phyloP scores from a whole-genome alignment of 2,888 invertebrate genomes.

The Drosophila koepferae region DNA sequence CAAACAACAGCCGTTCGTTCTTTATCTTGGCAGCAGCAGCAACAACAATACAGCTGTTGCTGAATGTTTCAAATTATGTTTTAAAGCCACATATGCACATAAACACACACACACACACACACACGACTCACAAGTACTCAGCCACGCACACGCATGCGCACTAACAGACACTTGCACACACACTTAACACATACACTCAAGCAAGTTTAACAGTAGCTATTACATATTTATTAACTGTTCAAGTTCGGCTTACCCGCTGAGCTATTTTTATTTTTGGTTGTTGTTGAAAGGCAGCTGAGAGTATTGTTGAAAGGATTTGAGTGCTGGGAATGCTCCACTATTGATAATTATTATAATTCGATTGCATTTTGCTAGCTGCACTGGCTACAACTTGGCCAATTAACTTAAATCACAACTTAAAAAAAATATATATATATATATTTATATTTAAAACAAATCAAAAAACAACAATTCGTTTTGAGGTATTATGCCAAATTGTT shows the following conservation, averaged over 20 bases:
- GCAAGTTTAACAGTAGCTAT: conserved; percentile 31
- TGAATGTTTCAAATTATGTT: conserved; percentile 57
- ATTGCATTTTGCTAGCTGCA: conserved; percentile 45
- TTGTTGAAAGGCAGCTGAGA: conserved; percentile 31
- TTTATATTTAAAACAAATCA: neutral
- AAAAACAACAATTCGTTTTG: conserved; percentile 9
- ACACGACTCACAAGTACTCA: neutral
- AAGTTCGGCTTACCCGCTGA: conserved; percentile 51
- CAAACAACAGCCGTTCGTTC: conserved; percentile 70
- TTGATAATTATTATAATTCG: conserved; percentile 19
- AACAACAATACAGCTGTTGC: conserved; percentile 16
- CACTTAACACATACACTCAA: neutral
- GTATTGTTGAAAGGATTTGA: conserved; percentile 30
- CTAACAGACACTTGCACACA: neutral
- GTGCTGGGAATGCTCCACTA: conserved; percentile 13
- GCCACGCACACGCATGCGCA: neutral
- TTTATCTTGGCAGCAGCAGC: conserved; percentile 50
- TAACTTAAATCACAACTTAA: conserved; percentile 33
- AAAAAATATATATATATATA: neutral
- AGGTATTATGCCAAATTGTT: conserved; percentile 44
- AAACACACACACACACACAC: conserved; percentile 23
- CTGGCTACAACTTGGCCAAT: neutral
- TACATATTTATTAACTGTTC: conserved; percentile 59
- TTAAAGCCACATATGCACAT: conserved; percentile 56
- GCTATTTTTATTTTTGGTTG: conserved; percentile 23